Percentiles rank a stretch among this genome's conserved stretches.
Conservation (phyloP, 2,888 invertebrate genomes). For the Lymantria monacha region DNA sequence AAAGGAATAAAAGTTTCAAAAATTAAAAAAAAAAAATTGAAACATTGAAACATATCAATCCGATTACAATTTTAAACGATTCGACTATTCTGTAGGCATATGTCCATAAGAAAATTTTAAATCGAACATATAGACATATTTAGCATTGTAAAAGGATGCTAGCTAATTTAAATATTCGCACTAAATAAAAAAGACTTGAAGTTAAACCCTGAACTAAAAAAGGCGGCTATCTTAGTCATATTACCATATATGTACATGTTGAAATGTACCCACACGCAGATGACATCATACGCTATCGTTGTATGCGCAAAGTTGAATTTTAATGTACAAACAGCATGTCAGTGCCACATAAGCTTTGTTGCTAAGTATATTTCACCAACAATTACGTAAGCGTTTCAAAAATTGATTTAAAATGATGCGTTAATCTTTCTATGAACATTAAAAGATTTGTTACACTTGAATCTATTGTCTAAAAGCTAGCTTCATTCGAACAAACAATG, state of each 20-base stretch:
- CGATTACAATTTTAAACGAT: too few species aligned
- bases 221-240: conserved; percentile 66
- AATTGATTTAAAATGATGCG: conserved; percentile 18
- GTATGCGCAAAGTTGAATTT: conserved; percentile 55
- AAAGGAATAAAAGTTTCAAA: too few species aligned
- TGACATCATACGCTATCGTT: conserved; percentile 64
- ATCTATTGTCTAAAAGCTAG: too few species aligned
- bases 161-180: conserved; percentile 30
- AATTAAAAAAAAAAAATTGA: too few species aligned
- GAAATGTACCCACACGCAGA: conserved; percentile 48
- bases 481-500: too few species aligned
- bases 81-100: too few species aligned
- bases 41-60: too few species aligned
- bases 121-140: too few species aligned
- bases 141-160: background rate
- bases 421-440: conserved; percentile 11
- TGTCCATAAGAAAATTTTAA: too few species aligned
- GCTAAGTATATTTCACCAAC: conserved; percentile 40
- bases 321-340: conserved; percentile 59
- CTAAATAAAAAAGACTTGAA: conserved; percentile 42
- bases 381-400: conserved; percentile 42
- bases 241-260: conserved; percentile 67
- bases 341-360: conserved; percentile 40
- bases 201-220: conserved; percentile 59
- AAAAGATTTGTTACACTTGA: background rate